phyloP scores from a whole-genome alignment of 2,113 vertebrate species.

The Hippolais icterina region DNA sequence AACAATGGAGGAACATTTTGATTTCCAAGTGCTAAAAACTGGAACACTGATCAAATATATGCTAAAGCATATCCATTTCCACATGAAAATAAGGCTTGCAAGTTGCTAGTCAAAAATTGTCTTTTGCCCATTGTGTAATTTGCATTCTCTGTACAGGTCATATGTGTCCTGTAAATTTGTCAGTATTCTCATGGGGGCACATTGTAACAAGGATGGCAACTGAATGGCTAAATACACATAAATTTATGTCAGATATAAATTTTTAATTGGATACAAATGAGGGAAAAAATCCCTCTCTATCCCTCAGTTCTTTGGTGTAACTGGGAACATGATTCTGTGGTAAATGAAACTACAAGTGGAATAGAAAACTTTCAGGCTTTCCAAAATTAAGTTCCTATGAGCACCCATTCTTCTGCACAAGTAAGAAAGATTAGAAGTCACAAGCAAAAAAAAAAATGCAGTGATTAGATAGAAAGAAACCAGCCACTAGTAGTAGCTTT shows the following conservation, averaged over 20 bases:
- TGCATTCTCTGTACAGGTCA: not conserved
- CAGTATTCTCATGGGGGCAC: not conserved
- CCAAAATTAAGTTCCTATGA: not conserved
- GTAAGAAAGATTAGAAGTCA: not conserved
- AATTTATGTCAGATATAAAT: not conserved
- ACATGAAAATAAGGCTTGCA: not conserved
- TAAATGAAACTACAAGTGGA: not conserved
- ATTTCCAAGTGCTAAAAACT: not conserved
- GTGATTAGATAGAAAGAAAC: not conserved
- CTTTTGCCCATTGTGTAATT: not conserved
- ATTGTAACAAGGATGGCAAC: not conserved
- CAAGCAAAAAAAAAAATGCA: not conserved
- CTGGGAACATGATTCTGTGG: not conserved
- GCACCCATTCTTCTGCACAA: not conserved
- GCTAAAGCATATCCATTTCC: not conserved
- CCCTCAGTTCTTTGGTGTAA: not conserved
- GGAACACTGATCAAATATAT: not conserved
- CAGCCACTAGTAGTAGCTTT: not conserved
- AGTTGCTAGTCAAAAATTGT: not conserved
- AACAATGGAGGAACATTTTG: not conserved
- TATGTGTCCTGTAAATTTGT: not conserved
- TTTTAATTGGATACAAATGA: not conserved
- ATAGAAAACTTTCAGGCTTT: not conserved
- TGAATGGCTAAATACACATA: not conserved
- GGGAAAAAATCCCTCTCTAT: not conserved